phyloP scores from a whole-genome alignment of 2,888 invertebrate species.

The Acanthococcus lagerstroemiae region DNA sequence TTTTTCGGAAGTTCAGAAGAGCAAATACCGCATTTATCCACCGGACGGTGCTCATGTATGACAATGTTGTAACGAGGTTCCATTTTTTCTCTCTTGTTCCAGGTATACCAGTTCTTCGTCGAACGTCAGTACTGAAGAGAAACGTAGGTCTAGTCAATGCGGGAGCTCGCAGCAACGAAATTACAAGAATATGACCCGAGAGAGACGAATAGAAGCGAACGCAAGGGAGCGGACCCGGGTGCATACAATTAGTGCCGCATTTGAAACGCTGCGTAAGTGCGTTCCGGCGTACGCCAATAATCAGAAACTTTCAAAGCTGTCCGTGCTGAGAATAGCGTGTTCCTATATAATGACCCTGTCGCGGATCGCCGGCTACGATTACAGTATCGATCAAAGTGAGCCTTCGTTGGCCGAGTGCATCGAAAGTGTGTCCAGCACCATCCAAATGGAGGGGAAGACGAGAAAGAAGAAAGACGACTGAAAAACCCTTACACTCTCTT shows the following conservation, averaged over 20 bases:
- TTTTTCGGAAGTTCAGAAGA: no score
- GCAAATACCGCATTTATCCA: no score
- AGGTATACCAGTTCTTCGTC: slow-evolving; percentile 10
- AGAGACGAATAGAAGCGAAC: slow-evolving; percentile 86
- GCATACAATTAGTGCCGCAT: slow-evolving; percentile 91
- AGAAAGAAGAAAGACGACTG: slow-evolving; percentile 71
- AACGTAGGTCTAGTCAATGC: slow-evolving; percentile 20
- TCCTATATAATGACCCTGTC: slow-evolving; percentile 84
- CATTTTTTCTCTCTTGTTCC: no score
- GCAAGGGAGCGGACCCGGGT: slow-evolving; percentile 85
- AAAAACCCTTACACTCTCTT: no score
- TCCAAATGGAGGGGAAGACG: slow-evolving; percentile 82
- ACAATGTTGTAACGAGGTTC: no score
- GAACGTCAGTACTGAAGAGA: slow-evolving; percentile 9
- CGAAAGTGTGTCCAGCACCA: slow-evolving; percentile 78
- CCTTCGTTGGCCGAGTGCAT: slow-evolving; percentile 65
- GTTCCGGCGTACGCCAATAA: slow-evolving; percentile 87
- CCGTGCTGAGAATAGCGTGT: slow-evolving; percentile 84
- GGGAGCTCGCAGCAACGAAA: slow-evolving; percentile 58
- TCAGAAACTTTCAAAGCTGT: slow-evolving; percentile 85
- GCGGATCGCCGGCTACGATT: slow-evolving; percentile 60
- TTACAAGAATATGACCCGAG: slow-evolving; percentile 91
- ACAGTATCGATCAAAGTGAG: slow-evolving; percentile 50
- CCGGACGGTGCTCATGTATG: no score
- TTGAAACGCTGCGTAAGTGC: slow-evolving; percentile 72